Evolutionary conservation across 2,888 invertebrate genomes (phyloP).

Genomic region (Ypsolopha sequella): DNA sequence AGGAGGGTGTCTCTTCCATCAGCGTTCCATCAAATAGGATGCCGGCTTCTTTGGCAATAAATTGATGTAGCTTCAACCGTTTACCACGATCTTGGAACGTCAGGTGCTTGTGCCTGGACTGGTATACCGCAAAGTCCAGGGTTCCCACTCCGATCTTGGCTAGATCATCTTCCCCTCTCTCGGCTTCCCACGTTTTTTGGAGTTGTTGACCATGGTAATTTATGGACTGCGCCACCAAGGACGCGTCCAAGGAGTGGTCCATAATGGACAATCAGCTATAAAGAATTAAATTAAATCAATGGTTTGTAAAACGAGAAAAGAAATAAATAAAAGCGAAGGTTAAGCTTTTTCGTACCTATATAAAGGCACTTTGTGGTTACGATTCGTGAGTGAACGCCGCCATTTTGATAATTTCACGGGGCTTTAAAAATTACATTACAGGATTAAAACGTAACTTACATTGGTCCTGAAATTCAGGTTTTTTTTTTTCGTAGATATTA

Average conservation of each 20-base stretch:
- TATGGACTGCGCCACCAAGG: conserved; percentile 76
- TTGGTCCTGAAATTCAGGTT: no score
- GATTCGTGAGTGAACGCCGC: no score
- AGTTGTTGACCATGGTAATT: conserved; percentile 90
- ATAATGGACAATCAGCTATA: conserved; percentile 17
- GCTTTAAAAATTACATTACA: no score
- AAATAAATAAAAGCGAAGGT: neutral
- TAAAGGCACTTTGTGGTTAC: no score
- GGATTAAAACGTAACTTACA: no score
- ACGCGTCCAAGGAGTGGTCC: conserved; percentile 59
- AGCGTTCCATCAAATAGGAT: conserved; percentile 76
- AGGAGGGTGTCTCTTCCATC: conserved; percentile 56
- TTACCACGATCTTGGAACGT: conserved; percentile 88
- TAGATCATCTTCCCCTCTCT: conserved; percentile 83
- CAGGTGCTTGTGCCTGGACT: conserved; percentile 83
- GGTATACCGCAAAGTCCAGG: conserved; percentile 81
- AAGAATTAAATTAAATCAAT: neutral
- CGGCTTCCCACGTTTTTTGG: conserved; percentile 90
- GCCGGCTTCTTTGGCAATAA: conserved; percentile 87
- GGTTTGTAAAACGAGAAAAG: neutral
- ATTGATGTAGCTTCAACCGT: conserved; percentile 86
- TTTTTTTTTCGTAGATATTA: no score
- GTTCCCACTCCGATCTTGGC: conserved; percentile 69
- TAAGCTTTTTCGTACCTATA: no score
- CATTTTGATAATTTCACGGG: no score